These are phyloP conservation scores for Corydoras sp. DNA, from an alignment of 2,113 vertebrate genomes.

Conservation along the genomic window DNA sequence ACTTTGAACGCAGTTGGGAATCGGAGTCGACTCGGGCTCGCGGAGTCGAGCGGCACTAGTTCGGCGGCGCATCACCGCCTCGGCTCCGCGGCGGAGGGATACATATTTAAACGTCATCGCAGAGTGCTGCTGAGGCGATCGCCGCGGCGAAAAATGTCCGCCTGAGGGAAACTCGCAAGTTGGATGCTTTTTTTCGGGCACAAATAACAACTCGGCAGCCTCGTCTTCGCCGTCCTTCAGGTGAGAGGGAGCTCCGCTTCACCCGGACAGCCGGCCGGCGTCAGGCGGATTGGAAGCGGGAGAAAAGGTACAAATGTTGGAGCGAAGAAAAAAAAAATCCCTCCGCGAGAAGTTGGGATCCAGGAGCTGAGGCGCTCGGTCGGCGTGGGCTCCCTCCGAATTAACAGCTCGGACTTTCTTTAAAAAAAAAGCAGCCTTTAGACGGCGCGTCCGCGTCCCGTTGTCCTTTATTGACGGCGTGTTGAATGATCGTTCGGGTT, in stretches of 20 bases:
- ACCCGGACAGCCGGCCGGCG: conserved; percentile 65
- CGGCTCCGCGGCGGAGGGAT: conserved; percentile 76
- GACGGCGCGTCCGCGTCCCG: background rate
- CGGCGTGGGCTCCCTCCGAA: background rate
- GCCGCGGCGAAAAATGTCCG: conserved; percentile 92
- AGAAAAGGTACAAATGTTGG: conserved; percentile 72
- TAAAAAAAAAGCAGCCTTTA: no score
- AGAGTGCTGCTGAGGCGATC: conserved; percentile 78
- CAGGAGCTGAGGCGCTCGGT: conserved; percentile 45
- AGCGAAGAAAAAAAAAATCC: conserved; percentile 51
- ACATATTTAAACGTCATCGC: conserved; percentile 69
- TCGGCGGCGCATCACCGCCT: conserved; percentile 23
- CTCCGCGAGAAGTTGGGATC: conserved; percentile 72
- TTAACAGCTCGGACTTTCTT: no score
- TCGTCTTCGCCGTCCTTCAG: no score
- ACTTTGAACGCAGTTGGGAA: no score
- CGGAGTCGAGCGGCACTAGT: no score
- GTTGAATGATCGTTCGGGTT: conserved; percentile 11
- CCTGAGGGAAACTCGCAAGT: conserved; percentile 93
- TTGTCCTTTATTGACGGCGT: background rate
- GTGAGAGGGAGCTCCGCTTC: conserved; percentile 52
- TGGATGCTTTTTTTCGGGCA: conserved; percentile 66
- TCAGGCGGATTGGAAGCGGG: conserved; percentile 74
- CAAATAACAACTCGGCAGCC: conserved; percentile 40
- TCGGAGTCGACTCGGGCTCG: no score